These are phyloP conservation scores for Ptyas mucosa DNA, from an alignment of 2,113 vertebrate species.

Conservation along the genomic window DNA sequence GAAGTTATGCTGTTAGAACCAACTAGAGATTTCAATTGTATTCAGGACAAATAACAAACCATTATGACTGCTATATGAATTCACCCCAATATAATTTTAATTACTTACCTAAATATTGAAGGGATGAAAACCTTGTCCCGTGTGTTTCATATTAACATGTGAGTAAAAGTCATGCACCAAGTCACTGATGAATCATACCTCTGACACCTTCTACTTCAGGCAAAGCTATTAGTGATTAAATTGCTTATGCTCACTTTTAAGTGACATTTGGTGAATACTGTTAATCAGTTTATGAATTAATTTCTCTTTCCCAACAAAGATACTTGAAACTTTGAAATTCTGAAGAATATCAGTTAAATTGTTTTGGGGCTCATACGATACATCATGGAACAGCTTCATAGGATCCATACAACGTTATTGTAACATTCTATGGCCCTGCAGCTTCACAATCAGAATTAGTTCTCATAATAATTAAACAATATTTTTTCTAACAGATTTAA, in stretches of 20 bases:
- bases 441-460: constrained; percentile 44
- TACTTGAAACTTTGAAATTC: neutral
- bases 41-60: neutral
- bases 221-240: neutral
- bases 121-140: neutral
- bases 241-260: neutral
- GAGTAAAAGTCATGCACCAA: constrained; percentile 1
- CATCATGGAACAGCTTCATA: constrained; percentile 27
- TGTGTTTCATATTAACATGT: neutral
- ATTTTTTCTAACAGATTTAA: constrained; percentile 22
- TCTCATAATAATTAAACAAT: constrained; percentile 47
- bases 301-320: neutral
- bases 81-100: neutral
- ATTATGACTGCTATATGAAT: neutral
- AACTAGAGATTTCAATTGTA: neutral
- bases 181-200: constrained; percentile 13
- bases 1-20: too few species aligned
- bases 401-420: neutral
- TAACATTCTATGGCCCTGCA: constrained; percentile 12
- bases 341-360: neutral
- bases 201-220: constrained; percentile 11
- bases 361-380: constrained; percentile 7
- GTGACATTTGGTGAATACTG: constrained; percentile 1
- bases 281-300: constrained; percentile 4
- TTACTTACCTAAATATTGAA: neutral